phyloP scores from a whole-genome alignment of 1,140 invertebrate genomes.

The Frieseomelitta varia region DNA sequence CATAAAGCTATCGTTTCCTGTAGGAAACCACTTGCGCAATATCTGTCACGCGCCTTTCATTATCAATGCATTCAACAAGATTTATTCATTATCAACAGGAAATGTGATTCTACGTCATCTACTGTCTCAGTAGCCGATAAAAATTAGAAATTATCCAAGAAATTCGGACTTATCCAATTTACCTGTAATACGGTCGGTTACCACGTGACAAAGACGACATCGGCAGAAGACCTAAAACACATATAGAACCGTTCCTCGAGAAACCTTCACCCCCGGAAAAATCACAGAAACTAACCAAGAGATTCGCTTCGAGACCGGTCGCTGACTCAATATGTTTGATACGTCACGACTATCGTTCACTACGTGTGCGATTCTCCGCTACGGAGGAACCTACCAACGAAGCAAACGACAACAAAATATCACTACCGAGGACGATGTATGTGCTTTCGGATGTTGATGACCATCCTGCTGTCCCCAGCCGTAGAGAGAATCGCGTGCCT shows the following conservation, averaged over 20 bases:
- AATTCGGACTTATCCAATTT: background rate
- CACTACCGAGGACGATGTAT: conserved; percentile 9
- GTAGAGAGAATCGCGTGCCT: conserved; percentile 65
- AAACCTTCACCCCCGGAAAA: background rate
- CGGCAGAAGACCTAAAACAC: background rate
- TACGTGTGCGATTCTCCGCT: background rate
- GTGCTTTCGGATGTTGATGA: conserved; percentile 41
- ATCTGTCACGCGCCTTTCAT: background rate
- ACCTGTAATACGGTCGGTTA: conserved; percentile 33
- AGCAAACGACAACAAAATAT: background rate
- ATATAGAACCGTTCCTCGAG: background rate
- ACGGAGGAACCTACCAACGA: background rate
- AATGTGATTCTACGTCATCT: background rate
- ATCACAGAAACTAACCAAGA: background rate
- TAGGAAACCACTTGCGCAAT: background rate
- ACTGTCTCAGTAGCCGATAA: too few relatives aligned
- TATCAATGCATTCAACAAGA: background rate
- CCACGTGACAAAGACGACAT: conserved; percentile 30
- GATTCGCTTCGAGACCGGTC: background rate
- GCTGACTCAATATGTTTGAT: background rate
- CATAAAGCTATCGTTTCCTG: background rate
- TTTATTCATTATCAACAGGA: background rate
- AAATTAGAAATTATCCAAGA: background rate
- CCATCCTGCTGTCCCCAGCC: conserved; percentile 16
- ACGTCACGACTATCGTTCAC: background rate